phyloP scores from a whole-genome alignment of 2,113 vertebrate genomes.

The Bubo scandiacus region DNA sequence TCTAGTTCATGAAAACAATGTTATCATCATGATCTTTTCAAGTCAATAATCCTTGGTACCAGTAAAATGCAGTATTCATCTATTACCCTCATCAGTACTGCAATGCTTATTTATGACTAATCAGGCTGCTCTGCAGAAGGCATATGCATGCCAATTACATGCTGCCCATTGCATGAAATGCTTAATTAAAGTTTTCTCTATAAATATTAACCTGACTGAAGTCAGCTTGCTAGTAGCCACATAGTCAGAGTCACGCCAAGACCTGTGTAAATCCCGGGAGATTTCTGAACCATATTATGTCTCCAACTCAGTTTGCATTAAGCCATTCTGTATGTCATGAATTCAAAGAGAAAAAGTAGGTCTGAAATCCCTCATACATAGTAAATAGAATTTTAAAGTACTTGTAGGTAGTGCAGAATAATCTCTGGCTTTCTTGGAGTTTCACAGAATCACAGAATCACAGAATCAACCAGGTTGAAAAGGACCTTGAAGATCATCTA shows the following conservation, averaged over 20 bases:
- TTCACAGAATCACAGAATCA: too few species aligned
- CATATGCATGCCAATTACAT: not conserved
- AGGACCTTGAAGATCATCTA: too few species aligned
- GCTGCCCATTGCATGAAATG: not conserved
- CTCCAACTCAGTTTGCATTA: not conserved
- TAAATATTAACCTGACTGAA: not conserved
- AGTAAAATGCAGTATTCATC: not conserved
- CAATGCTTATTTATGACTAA: not conserved
- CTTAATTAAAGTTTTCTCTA: conserved; percentile 14
- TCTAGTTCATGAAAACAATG: not conserved
- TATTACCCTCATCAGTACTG: not conserved
- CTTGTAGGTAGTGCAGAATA: not conserved
- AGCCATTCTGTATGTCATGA: not conserved
- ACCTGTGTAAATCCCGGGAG: not conserved
- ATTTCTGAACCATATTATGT: not conserved
- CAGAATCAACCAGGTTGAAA: too few species aligned
- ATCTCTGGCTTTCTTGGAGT: not conserved
- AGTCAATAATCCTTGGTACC: not conserved
- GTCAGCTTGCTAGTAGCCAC: not conserved
- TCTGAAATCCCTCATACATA: not conserved
- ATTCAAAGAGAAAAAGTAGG: not conserved
- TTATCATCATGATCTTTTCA: not conserved
- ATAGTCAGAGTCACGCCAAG: not conserved
- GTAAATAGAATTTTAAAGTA: not conserved
- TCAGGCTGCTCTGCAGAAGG: not conserved